A percentile compares a stretch with the other conserved stretches of the same genome.
These are phyloP conservation scores for Unio pictorum DNA, from an alignment of 2,888 invertebrate genomes.

Conservation along the genomic window DNA sequence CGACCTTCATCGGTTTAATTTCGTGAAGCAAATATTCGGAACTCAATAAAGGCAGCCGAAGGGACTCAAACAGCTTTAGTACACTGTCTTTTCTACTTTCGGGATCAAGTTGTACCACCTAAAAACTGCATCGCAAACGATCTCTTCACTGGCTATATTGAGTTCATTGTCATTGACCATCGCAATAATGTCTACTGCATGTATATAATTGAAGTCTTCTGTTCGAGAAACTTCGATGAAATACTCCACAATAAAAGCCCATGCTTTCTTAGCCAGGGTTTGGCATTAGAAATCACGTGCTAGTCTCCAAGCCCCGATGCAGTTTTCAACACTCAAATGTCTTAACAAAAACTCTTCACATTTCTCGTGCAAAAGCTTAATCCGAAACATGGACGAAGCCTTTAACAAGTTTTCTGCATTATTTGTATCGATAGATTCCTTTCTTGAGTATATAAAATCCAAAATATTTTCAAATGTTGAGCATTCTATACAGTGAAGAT, in stretches of 20 bases:
- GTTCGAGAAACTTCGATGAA: slow-evolving; percentile 48
- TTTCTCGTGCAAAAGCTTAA: slow-evolving; percentile 83
- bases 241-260: slow-evolving; percentile 78
- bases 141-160: slow-evolving; percentile 89
- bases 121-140: slow-evolving; percentile 82
- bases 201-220: slow-evolving; percentile 74
- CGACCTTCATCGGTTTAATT: slow-evolving; percentile 45
- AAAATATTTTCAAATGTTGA: slow-evolving; percentile 84
- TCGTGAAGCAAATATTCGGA: slow-evolving; percentile 52
- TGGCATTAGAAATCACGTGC: slow-evolving; percentile 83
- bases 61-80: slow-evolving; percentile 45
- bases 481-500: slow-evolving; percentile 74
- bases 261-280: slow-evolving; percentile 80
- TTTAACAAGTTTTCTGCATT: slow-evolving; percentile 83
- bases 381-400: slow-evolving; percentile 88
- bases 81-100: slow-evolving; percentile 73
- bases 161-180: slow-evolving; percentile 86
- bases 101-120: slow-evolving; percentile 79
- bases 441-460: slow-evolving; percentile 87
- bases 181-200: slow-evolving; percentile 82
- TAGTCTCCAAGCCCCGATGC: slow-evolving; percentile 87
- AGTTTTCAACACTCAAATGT: slow-evolving; percentile 83
- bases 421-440: slow-evolving; percentile 81
- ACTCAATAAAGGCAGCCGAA: slow-evolving; percentile 53
- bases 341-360: slow-evolving; percentile 84